phyloP scores from a whole-genome alignment of 2,113 vertebrate genomes.

The Peromyscus polionotus region DNA sequence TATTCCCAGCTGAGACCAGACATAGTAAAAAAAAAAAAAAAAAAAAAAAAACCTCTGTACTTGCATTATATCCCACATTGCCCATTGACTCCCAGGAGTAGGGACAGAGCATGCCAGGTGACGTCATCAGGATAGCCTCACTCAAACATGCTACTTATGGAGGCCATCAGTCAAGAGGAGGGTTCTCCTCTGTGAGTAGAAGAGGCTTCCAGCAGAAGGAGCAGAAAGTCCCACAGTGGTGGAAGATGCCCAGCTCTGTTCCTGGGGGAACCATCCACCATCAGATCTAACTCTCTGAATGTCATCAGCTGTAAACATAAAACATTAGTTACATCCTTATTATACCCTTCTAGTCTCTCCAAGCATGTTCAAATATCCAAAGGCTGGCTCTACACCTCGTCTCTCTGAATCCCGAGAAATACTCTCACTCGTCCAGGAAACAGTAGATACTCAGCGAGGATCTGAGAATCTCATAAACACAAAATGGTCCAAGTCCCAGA shows the following conservation, averaged over 20 bases:
- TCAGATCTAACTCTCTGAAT: not conserved
- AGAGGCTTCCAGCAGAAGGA: not conserved
- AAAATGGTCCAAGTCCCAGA: not conserved
- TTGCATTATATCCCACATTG: fast-evolving
- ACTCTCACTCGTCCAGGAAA: not conserved
- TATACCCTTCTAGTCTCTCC: too few relatives aligned
- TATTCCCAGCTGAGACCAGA: not conserved
- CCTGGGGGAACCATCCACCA: fast-evolving
- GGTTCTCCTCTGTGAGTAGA: not conserved
- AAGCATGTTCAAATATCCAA: fast-evolving
- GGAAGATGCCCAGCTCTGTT: fast-evolving
- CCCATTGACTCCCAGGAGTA: too few relatives aligned
- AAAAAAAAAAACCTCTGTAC: too few relatives aligned
- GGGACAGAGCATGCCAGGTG: too few relatives aligned
- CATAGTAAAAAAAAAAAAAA: not conserved
- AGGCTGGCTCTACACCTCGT: not conserved
- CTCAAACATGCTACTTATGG: fast-evolving
- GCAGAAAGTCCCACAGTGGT: too few relatives aligned
- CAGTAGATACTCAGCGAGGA: fast-evolving
- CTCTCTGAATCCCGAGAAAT: not conserved
- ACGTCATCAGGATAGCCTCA: not conserved
- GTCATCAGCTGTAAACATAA: not conserved
- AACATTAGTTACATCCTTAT: fast-evolving
- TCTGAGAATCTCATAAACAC: not conserved
- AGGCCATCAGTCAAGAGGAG: fast-evolving